Evolutionary conservation across 2,113 vertebrate species (phyloP), one percentile per base, ranked within the genome.

Genomic region (Mandrillus leucophaeus): DNA sequence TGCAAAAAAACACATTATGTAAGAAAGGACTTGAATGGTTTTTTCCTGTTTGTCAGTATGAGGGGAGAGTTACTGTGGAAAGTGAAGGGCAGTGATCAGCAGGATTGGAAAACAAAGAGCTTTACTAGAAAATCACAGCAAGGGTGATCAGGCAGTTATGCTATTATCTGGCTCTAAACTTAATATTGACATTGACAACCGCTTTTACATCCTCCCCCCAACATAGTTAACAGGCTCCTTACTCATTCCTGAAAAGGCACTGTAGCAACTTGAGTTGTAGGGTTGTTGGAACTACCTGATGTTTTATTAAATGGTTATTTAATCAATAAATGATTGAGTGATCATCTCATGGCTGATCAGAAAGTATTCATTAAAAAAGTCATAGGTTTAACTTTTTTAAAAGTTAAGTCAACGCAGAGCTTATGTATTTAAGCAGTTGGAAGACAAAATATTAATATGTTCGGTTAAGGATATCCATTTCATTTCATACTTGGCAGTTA

Each of bases 21-120:
- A 94, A 97, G 81, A 93, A 84, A 92, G 82, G 95, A 55, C 30
- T 92, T 45, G 48, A 93, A 82, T 86, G 32, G 5, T 66, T 94
- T 95, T 90, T 95, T 97, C 87, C 79, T 93, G 79, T 96, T 98
- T 97, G 89, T 95, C 93, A 66, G 38, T 73, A 52, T 59, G 70
- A 97, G 59, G 72, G 87, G 50, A 55, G 75, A 88, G 66, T 87
- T 59, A 72, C 18, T 83, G 43, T 76, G 68, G 45, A 97, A 90
- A 95, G 22, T 50, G 80, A 92, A 90, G 59, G 48, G 25, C 75
- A 52, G 0, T 27, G 3, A 14, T 76, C 45, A 55, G 11, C 48
- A 94, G 76, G 59, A 55, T n/a, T 55, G 40, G 50, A 78, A 93
- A 91, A 93, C 88, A 82, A 82, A 93, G 32, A 89, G 32, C 80